phyloP scores from a whole-genome alignment of 2,113 vertebrate genomes.

The Microcebus lehilahytsara region DNA sequence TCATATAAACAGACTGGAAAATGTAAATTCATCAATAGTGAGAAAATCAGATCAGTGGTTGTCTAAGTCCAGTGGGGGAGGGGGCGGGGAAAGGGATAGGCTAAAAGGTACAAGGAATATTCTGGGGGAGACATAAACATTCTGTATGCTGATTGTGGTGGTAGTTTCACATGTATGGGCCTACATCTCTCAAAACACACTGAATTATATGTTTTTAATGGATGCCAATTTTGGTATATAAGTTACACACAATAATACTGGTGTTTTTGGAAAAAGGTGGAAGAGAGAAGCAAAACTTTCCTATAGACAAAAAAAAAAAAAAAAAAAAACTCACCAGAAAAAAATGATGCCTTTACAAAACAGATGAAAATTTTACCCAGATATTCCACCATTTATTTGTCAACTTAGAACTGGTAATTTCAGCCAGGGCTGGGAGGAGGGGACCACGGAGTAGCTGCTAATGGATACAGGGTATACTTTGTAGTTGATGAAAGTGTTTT shows the following conservation, averaged over 20 bases:
- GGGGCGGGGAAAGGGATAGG: not conserved
- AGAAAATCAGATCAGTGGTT: not conserved
- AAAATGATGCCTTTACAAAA: not conserved
- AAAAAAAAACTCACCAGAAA: not conserved
- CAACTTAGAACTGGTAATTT: not conserved
- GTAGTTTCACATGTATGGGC: not conserved
- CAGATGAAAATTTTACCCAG: not conserved
- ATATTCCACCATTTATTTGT: not conserved
- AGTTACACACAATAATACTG: not conserved
- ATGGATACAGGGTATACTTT: not conserved
- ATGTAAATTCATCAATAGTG: not conserved
- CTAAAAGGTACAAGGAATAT: not conserved
- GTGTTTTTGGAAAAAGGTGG: not conserved
- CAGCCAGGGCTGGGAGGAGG: not conserved
- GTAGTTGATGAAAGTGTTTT: not conserved
- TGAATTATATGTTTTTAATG: not conserved
- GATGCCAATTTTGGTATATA: not conserved
- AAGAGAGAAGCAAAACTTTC: not conserved
- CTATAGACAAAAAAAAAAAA: not conserved
- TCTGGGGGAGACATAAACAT: not conserved
- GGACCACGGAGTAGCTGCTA: not conserved
- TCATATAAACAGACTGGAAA: not conserved
- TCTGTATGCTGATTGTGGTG: not conserved
- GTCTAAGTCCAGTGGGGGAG: not conserved
- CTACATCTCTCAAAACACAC: not conserved